These are phyloP conservation scores for Metaphire vulgaris DNA, from an alignment of 1,140 invertebrate genomes.

Conservation along the genomic window DNA sequence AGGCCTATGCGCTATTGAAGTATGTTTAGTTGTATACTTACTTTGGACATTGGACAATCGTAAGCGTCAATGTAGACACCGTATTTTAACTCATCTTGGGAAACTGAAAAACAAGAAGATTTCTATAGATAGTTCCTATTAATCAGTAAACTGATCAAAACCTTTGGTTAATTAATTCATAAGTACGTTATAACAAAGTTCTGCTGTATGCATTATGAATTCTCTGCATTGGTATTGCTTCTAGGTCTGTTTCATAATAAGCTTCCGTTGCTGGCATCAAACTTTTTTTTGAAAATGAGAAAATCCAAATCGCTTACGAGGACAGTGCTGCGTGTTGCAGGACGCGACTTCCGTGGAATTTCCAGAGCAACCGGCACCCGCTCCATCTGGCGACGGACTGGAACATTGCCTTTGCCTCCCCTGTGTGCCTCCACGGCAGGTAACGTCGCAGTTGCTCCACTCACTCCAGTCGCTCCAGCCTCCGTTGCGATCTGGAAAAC, in stretches of 20 bases:
- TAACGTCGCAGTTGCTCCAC: conserved; percentile 14
- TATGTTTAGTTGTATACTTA: too few relatives aligned
- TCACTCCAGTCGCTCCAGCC: conserved; percentile 13
- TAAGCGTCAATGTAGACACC: neutral
- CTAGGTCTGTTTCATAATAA: too few relatives aligned
- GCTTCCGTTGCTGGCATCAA: too few relatives aligned
- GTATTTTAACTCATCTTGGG: neutral
- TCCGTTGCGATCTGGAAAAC: conserved; percentile 16
- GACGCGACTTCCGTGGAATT: neutral
- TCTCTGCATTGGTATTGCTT: too few relatives aligned
- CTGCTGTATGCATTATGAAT: too few relatives aligned
- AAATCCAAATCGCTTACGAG: conserved; percentile 7
- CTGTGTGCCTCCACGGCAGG: conserved; percentile 9
- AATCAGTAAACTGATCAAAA: neutral
- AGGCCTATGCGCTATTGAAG: too few relatives aligned
- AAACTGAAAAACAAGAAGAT: neutral
- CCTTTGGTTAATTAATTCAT: too few relatives aligned
- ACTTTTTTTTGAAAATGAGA: too few relatives aligned
- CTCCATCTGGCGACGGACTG: conserved; percentile 20
- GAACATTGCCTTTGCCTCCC: conserved; percentile 9
- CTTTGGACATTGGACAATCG: neutral
- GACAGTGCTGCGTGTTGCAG: conserved; percentile 18
- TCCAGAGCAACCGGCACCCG: conserved; percentile 17
- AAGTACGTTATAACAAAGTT: too few relatives aligned
- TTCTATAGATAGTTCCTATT: neutral